Percentiles rank a stretch among this genome's conserved stretches.
phyloP scores from a whole-genome alignment of 1,140 invertebrate species.

The Popillia japonica region DNA sequence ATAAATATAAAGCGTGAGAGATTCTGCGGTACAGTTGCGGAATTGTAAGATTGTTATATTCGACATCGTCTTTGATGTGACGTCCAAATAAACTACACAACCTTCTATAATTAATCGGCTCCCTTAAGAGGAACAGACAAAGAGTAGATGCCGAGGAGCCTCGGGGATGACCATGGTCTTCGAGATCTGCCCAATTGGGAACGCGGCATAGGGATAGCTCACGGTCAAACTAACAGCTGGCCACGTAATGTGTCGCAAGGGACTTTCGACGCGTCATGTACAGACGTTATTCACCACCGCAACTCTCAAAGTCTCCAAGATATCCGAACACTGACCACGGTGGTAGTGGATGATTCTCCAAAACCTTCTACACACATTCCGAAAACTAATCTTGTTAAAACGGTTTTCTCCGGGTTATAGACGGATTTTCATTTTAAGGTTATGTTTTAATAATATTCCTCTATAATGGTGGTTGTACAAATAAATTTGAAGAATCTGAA shows the following conservation, averaged over 20 bases:
- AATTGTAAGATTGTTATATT: conserved; percentile 13
- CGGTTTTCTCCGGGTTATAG: background rate
- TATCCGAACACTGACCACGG: conserved; percentile 21
- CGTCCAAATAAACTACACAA: conserved; percentile 40
- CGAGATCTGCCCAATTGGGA: conserved; percentile 52
- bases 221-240: conserved; percentile 60
- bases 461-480: too few relatives aligned
- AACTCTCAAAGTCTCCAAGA: conserved; percentile 13
- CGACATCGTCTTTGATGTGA: conserved; percentile 4
- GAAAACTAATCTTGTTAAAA: background rate
- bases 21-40: background rate
- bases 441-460: too few relatives aligned
- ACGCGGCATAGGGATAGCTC: conserved; percentile 52
- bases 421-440: too few relatives aligned
- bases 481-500: too few relatives aligned
- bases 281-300: conserved; percentile 37
- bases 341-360: background rate
- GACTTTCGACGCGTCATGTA: conserved; percentile 51
- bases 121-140: conserved; percentile 55
- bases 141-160: conserved; percentile 50
- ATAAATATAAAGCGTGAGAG: background rate
- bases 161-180: conserved; percentile 44
- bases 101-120: conserved; percentile 60
- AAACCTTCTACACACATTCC: background rate
- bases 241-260: conserved; percentile 61